These are phyloP conservation scores for Drosophila demipolita DNA, from an alignment of 2,888 invertebrate species.

Conservation along the genomic window DNA sequence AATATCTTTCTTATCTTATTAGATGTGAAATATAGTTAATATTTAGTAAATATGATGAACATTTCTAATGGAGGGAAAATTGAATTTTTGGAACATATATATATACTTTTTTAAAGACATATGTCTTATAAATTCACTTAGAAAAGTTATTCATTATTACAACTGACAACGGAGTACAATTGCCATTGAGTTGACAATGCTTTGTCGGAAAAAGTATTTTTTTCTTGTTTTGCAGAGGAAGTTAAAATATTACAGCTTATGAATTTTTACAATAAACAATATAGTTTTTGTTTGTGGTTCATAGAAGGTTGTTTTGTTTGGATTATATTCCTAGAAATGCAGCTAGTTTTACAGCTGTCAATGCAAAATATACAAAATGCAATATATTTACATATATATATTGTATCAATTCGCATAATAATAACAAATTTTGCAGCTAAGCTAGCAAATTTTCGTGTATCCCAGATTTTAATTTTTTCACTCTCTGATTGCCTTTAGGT, in stretches of 20 bases:
- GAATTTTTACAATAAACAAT: constrained; percentile 46
- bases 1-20: too few relatives aligned
- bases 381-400: neutral
- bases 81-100: too few relatives aligned
- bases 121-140: neutral
- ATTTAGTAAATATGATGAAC: too few relatives aligned
- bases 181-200: neutral
- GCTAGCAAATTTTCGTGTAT: neutral
- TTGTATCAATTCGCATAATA: neutral
- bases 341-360: constrained; percentile 8
- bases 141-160: neutral
- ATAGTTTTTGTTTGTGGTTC: constrained; percentile 18
- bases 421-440: constrained; percentile 3
- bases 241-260: constrained; percentile 42
- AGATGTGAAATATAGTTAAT: too few relatives aligned
- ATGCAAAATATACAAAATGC: neutral
- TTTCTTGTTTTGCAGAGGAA: constrained; percentile 8
- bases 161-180: constrained; percentile 1
- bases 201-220: neutral
- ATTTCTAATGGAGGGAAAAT: too few relatives aligned
- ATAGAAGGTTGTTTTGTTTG: neutral
- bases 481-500: neutral
- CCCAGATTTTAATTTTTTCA: neutral
- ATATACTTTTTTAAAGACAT: too few relatives aligned
- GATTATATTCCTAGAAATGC: constrained; percentile 11